Conservation (phyloP, 2,113 vertebrate species). For the Balaeniceps rex region DNA sequence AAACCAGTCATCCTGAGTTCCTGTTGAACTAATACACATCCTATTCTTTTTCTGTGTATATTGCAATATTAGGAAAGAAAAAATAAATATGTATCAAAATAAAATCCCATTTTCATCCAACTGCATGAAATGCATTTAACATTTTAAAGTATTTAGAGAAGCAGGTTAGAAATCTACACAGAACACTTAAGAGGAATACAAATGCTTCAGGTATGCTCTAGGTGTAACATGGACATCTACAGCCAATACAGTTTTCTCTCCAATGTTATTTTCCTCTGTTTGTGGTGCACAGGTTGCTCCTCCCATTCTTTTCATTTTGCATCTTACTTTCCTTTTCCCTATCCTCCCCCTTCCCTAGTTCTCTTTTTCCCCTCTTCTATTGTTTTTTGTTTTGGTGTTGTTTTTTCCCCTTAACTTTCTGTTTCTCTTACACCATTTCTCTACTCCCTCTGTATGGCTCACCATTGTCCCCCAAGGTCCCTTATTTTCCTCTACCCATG, state of each 20-base stretch:
- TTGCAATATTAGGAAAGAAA: background rate
- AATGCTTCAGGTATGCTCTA: background rate
- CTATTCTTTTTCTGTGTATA: background rate
- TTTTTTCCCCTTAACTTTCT: background rate
- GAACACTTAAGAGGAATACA: background rate
- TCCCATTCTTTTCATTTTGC: background rate
- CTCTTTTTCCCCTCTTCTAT: background rate
- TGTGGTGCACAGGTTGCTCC: background rate
- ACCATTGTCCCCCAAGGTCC: background rate
- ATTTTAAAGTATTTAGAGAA: background rate
- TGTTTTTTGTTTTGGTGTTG: background rate
- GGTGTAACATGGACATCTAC: background rate
- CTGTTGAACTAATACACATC: constrained; percentile 5
- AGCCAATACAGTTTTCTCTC: background rate
- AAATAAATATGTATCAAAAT: background rate
- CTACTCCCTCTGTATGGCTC: background rate
- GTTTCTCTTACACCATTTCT: background rate
- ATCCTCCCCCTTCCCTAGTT: background rate
- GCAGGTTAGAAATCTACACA: background rate
- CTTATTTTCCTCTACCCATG: background rate
- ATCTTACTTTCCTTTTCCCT: background rate
- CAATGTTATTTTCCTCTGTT: background rate
- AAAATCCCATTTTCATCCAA: background rate
- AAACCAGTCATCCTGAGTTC: background rate
- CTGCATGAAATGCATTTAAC: background rate